These are phyloP conservation scores for Erebia aethiops DNA, from an alignment of 2,888 invertebrate species.

Conservation along the genomic window DNA sequence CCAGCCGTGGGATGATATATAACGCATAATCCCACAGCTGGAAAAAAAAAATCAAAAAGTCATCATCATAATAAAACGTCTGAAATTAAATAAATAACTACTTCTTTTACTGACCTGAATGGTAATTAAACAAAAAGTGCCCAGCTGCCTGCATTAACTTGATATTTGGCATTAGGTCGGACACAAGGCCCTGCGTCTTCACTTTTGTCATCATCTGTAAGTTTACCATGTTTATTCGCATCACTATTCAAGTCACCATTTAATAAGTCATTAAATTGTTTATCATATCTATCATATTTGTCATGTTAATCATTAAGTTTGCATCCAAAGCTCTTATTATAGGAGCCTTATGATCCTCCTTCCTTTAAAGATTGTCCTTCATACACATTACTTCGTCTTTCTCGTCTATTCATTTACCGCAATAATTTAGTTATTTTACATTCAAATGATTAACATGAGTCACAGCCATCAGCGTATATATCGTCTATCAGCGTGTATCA, in stretches of 20 bases:
- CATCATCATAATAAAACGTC: no score
- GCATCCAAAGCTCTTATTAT: background rate
- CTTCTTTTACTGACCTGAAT: constrained; percentile 75
- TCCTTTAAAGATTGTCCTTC: no score
- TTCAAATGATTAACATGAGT: background rate
- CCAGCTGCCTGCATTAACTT: constrained; percentile 89
- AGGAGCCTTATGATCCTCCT: no score
- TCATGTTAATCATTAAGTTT: background rate
- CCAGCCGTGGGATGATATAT: no score
- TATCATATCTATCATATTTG: no score
- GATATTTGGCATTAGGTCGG: constrained; percentile 93
- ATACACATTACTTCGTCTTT: no score
- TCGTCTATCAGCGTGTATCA: no score
- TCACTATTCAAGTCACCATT: background rate
- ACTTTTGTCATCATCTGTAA: constrained; percentile 75
- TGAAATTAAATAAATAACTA: no score
- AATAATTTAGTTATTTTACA: background rate
- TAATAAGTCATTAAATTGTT: no score
- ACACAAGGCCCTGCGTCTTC: constrained; percentile 87
- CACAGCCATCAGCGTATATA: background rate
- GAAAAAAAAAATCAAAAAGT: no score
- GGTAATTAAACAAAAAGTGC: constrained; percentile 91
- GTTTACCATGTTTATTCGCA: background rate
- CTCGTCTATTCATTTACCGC: no score
- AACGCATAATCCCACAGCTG: no score